Conservation (phyloP, 1,140 invertebrate species). For the Lepidotrigona ventralis region DNA sequence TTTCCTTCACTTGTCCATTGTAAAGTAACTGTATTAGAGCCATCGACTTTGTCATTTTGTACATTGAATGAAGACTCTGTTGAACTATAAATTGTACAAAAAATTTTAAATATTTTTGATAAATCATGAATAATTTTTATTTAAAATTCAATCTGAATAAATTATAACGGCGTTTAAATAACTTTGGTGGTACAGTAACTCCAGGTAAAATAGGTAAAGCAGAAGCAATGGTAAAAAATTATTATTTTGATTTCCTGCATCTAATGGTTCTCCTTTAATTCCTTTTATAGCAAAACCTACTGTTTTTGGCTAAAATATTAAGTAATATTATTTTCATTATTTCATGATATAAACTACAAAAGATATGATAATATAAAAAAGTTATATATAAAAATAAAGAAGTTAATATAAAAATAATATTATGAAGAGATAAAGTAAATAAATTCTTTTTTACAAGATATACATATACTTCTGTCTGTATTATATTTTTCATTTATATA, state of each 20-base stretch:
- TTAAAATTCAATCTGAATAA: conserved; percentile 75
- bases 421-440: background rate
- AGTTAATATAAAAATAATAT: background rate
- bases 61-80: conserved; percentile 68
- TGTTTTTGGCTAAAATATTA: conserved; percentile 66
- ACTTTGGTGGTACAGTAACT: conserved; percentile 75
- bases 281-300: conserved; percentile 68
- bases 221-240: conserved; percentile 82
- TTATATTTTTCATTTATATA: background rate
- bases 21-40: conserved; percentile 70
- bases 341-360: background rate
- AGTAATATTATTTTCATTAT: conserved; percentile 6
- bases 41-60: conserved; percentile 74
- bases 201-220: conserved; percentile 80
- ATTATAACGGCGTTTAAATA: conserved; percentile 80
- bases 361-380: background rate
- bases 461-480: background rate
- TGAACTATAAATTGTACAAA: conserved; percentile 52
- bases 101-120: background rate
- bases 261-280: conserved; percentile 70
- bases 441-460: background rate
- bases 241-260: conserved; percentile 57
- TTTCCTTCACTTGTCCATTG: conserved; percentile 80
- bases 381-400: background rate
- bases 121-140: background rate